phyloP scores from a whole-genome alignment of 2,888 invertebrate species.

The Globia sparganii region DNA sequence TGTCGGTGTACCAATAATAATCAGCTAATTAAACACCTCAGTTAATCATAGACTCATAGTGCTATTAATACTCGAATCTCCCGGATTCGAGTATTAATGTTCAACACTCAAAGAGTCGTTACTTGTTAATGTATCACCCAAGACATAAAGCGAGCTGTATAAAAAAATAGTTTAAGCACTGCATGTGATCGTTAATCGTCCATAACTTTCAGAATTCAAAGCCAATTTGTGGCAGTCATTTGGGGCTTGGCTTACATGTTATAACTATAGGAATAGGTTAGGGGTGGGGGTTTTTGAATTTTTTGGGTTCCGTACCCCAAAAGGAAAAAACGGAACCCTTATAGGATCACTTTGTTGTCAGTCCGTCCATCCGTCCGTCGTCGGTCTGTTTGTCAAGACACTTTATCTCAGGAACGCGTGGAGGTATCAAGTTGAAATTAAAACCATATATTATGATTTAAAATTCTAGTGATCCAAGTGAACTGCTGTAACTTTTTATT shows the following conservation, averaged over 20 bases:
- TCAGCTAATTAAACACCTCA: background rate
- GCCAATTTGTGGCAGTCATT: background rate
- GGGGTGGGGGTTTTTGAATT: no score
- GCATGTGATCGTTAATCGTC: background rate
- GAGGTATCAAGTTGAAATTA: no score
- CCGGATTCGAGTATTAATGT: background rate
- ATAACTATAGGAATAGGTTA: no score
- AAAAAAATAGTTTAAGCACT: background rate
- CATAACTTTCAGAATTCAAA: background rate
- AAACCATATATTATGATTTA: no score
- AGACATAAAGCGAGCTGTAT: constrained; percentile 8
- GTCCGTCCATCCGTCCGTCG: no score
- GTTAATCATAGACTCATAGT: background rate
- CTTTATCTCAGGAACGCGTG: no score
- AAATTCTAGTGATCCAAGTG: no score
- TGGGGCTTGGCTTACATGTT: background rate
- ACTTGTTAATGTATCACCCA: constrained; percentile 12
- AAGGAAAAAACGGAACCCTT: no score
- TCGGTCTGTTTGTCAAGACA: no score
- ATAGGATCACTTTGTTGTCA: no score
- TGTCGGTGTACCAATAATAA: background rate
- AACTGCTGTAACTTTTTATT: no score
- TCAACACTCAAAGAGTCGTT: constrained; percentile 1
- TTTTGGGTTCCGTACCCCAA: no score
- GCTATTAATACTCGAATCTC: background rate